Evolutionary conservation across 1,140 invertebrate species (phyloP), one percentile per base, ranked within the genome.

Genomic region (Acromyrmex echinatior): DNA sequence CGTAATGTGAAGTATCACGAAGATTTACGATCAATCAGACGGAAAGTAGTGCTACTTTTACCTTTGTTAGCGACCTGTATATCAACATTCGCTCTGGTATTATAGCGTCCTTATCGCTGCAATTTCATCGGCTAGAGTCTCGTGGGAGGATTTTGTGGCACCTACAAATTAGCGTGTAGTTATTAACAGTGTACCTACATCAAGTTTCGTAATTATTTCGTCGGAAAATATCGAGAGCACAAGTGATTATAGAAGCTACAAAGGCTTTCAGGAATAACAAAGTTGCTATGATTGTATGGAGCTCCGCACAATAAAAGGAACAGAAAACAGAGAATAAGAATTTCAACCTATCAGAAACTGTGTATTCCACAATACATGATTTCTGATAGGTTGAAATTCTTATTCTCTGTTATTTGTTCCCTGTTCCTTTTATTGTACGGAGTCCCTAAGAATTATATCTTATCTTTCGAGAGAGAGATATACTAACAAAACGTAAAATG

Each of bases 21-120:
- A 18, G 49, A 58, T 39, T 14, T 9, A 71, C 51, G 28, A 70
- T 70, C 21, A 9, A 70, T 81, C 28, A n/a, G 16, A 56, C 49
- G 6, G 49, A 80, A 80, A 80, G 78, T 56, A 56, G 31, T 18
- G 25, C 63, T 80, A 70, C 78, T 80, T 80, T 80, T 80, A 80
- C 31, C 63, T 81, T 81, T 70, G 21, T 80, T 39, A 68, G 28
- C 49, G 65, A 39, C 16, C n/a, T 16, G 53, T 80, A 71, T 81
- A 56, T 71, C 49, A 81, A 71, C 5, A 45, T 70, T 4, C 16
- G 16, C 31, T 81, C 16, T 28, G 14, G 9, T 16, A 35, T 35
- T 35, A 6, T 6, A 58, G 39, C 62, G 10, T 80, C 68, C 1
- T 28, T 80, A 56, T 28, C 31, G 45, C 25, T 70, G 65, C 18